Conservation (phyloP, 1,140 invertebrate genomes). For the Arion vulgaris region DNA sequence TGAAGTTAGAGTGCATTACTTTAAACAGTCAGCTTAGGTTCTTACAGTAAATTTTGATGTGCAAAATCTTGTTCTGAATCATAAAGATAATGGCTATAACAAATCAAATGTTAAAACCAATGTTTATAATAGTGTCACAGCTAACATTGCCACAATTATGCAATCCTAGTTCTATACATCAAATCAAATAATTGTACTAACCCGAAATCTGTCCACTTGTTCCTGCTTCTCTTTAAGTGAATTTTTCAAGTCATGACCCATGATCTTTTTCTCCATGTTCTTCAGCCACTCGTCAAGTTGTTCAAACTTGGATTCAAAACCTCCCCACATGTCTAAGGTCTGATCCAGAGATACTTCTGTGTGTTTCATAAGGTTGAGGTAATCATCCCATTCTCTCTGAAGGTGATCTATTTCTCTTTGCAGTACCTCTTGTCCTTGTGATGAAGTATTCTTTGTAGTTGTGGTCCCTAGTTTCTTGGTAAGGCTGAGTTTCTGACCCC, state of each 20-base stretch:
- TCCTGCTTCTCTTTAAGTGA: conserved; percentile 86
- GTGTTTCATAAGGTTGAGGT: conserved; percentile 61
- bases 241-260: conserved; percentile 87
- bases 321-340: conserved; percentile 86
- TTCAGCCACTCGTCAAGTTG: conserved; percentile 88
- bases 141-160: too few relatives aligned
- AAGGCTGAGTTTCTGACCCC: conserved; percentile 81
- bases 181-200: conserved; percentile 53
- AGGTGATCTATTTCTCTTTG: conserved; percentile 81
- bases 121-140: too few relatives aligned
- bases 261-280: conserved; percentile 84
- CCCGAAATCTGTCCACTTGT: conserved; percentile 82
- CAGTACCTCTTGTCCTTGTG: conserved; percentile 76
- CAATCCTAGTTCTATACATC: too few relatives aligned
- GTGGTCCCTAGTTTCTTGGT: conserved; percentile 80
- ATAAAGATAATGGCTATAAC: too few relatives aligned
- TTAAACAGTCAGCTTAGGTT: too few relatives aligned
- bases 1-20: too few relatives aligned
- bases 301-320: conserved; percentile 88
- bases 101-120: too few relatives aligned
- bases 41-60: too few relatives aligned
- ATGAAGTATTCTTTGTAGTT: conserved; percentile 86
- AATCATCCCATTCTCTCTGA: conserved; percentile 77
- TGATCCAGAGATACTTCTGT: conserved; percentile 77
- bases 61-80: too few relatives aligned